Base-by-base conservation (phyloP, 2,113 vertebrate species). In the Apeltes quadracus region DNA sequence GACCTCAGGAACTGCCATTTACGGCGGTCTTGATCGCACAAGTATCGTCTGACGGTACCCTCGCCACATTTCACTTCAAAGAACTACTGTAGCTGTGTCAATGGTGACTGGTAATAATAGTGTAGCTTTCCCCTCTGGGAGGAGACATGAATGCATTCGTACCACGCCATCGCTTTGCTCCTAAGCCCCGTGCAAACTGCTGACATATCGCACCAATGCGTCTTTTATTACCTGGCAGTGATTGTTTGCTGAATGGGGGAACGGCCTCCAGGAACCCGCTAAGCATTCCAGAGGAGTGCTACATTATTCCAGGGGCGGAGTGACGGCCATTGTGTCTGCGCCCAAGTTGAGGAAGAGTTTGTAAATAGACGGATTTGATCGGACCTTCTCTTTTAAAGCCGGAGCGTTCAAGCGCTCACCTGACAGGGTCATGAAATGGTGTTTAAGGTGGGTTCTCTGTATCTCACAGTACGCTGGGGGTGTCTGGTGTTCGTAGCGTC, bases 11-110 rank as follows among this genome's bases (percentile, higher is more conserved):
- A 85, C 84, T 82, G 74, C 88, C 72, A 86, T 90, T 93, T 92
- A 90, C 75, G 79, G 81, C 72, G 88, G 92, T 83, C 88, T 89
- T 89, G 94, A 95, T 98, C 95, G 93, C 95, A 97, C 96, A 96
- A 95, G 96, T 98, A 98, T 98, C 96, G 53, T 90, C 95, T 98
- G 94, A 95, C 96, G n/a, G 78, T 83, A 73, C 92, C 72, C 87
- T 61, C 88, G 94, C 89, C 95, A 94, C 93, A 55, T 91, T 96
- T 95, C 90, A 94, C 96, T 93, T 93, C 93, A 91, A 89, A 93
- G 84, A 81, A 90, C 84, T 79, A 75, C 76, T 86, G 81, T 92
- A 90, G 82, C 89, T 80, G 92, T 94, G 93, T 97, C 94, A 96
- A 93, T 95, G 94, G 93, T 91, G 84, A 89, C 91, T 94, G 94